Percentiles rank a stretch among this genome's conserved stretches.
Evolutionary conservation across 2,888 invertebrate species (phyloP).

Genomic region (Ferdinandea cuprea): DNA sequence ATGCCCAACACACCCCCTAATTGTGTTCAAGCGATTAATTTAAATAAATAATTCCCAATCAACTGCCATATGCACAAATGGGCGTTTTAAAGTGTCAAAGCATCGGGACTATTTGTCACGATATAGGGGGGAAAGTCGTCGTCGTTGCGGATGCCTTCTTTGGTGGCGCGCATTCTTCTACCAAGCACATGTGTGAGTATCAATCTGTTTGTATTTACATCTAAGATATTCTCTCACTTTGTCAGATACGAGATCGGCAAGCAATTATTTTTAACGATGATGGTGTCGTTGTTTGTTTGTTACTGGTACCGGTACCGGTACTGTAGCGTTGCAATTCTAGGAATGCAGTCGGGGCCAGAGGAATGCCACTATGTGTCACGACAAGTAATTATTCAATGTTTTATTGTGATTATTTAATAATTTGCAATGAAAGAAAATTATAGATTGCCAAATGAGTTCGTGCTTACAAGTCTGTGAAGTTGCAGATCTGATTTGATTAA

Average conservation of each 20-base stretch:
- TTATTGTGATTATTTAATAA: conserved; percentile 20
- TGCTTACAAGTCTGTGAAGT: conserved; percentile 29
- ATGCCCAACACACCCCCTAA: conserved; percentile 47
- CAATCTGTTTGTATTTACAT: too few relatives aligned
- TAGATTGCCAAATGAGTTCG: conserved; percentile 65
- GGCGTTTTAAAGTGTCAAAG: conserved; percentile 69
- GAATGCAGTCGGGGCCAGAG: conserved; percentile 30
- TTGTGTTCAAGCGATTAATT: conserved; percentile 61
- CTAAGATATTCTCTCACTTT: conserved; percentile 29
- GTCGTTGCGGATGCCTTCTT: not conserved
- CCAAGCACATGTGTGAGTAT: not conserved
- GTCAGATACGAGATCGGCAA: conserved; percentile 67
- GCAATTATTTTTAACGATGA: conserved; percentile 73
- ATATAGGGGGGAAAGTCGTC: conserved; percentile 19
- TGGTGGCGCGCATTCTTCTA: too few relatives aligned
- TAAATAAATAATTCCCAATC: conserved; percentile 70
- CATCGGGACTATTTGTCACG: conserved; percentile 61
- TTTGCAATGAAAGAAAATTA: conserved; percentile 58
- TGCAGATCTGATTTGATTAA: conserved; percentile 56
- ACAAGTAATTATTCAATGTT: conserved; percentile 61
- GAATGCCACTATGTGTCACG: conserved; percentile 4
- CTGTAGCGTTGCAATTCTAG: conserved; percentile 5
- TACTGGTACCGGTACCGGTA: conserved; percentile 5
- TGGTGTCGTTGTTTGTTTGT: conserved; percentile 11
- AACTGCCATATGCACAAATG: conserved; percentile 64